Evolutionary conservation across 1,140 invertebrate genomes (phyloP).

Genomic region (Bombus impatiens): DNA sequence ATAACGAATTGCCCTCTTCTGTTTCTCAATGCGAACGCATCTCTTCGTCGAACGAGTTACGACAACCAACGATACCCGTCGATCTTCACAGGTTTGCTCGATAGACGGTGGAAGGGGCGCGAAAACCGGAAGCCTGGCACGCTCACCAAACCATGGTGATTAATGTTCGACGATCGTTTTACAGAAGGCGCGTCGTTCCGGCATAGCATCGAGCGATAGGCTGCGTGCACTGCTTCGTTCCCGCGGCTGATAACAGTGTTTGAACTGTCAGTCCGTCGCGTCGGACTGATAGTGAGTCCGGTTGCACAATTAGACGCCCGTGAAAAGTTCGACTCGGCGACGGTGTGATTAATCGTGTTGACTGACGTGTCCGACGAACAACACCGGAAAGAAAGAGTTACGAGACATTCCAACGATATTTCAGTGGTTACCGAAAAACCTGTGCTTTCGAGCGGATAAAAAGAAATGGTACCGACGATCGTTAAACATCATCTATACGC

Average conservation of each 20-base stretch:
- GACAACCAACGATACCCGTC: slow-evolving; percentile 8
- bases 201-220: slow-evolving; percentile 30
- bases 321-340: neutral
- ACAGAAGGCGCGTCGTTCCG: slow-evolving; percentile 8
- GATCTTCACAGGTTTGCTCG: slow-evolving; percentile 5
- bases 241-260: slow-evolving; percentile 39
- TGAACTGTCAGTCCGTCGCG: slow-evolving; percentile 26
- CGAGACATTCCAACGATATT: neutral
- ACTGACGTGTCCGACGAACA: neutral
- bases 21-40: neutral
- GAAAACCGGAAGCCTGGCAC: slow-evolving; percentile 27
- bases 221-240: neutral
- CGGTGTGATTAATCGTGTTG: slow-evolving; percentile 7
- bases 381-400: neutral
- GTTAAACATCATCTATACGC: neutral
- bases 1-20: neutral
- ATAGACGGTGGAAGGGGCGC: neutral
- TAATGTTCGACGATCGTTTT: slow-evolving; percentile 22
- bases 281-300: slow-evolving; percentile 10
- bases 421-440: too few relatives aligned
- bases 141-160: slow-evolving; percentile 1
- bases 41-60: neutral
- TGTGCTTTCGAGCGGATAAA: neutral
- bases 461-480: neutral
- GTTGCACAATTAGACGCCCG: slow-evolving; percentile 27